Percentiles rank a stretch among this genome's conserved stretches.
Conservation (phyloP, 2,888 invertebrate species). For the Drosophila incognita region DNA sequence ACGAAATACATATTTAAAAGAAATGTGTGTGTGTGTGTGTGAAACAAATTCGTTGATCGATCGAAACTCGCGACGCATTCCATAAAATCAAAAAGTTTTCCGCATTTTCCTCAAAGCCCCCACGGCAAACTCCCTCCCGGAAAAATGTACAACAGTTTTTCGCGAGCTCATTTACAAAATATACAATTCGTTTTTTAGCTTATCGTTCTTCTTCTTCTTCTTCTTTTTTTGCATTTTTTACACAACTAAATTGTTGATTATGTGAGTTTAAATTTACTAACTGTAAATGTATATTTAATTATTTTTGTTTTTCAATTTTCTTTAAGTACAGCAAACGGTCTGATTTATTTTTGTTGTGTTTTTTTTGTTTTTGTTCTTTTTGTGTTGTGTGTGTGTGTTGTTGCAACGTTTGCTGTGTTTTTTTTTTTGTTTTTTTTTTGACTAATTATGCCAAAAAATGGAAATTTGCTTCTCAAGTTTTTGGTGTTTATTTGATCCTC, state of each 20-base stretch:
- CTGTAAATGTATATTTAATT: slow-evolving; percentile 49
- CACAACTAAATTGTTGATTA: slow-evolving; percentile 68
- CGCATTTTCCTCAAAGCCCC: background rate
- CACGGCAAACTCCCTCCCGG: background rate
- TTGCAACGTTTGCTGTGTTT: slow-evolving; percentile 22
- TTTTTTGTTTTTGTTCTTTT: slow-evolving; percentile 3
- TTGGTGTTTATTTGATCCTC: slow-evolving; percentile 16
- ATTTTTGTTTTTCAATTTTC: slow-evolving; percentile 13
- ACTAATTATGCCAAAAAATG: slow-evolving; percentile 48
- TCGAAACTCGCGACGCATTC: slow-evolving; percentile 39
- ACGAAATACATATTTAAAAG: slow-evolving; percentile 5
- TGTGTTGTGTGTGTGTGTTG: background rate
- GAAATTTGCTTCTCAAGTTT: slow-evolving; percentile 30
- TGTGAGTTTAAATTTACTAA: slow-evolving; percentile 70
- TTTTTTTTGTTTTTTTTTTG: background rate
- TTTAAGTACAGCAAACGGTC: slow-evolving; percentile 42
- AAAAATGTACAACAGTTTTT: slow-evolving; percentile 30
- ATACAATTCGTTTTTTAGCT: slow-evolving; percentile 24
- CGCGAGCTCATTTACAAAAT: slow-evolving; percentile 55
- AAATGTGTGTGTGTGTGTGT: slow-evolving; percentile 9
- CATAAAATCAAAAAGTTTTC: slow-evolving; percentile 2
- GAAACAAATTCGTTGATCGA: slow-evolving; percentile 6
- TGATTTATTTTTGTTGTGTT: slow-evolving; percentile 9
- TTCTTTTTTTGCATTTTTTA: slow-evolving; percentile 23
- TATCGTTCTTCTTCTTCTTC: background rate